phyloP scores from a whole-genome alignment of 2,888 invertebrate species.

The Leptinotarsa peninsularis region DNA sequence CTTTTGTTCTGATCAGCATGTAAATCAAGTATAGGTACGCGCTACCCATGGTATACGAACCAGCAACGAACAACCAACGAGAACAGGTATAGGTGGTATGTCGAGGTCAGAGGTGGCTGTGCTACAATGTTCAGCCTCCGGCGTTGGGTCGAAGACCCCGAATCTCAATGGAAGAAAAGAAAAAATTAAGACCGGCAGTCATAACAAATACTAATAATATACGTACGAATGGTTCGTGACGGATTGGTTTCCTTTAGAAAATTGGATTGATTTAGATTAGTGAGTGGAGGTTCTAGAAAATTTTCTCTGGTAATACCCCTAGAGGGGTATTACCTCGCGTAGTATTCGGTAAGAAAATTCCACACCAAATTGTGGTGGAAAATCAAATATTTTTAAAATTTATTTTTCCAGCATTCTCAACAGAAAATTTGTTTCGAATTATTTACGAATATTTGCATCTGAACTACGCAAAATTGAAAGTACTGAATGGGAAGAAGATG shows the following conservation, averaged over 20 bases:
- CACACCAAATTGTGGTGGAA: too few relatives aligned
- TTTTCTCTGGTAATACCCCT: too few relatives aligned
- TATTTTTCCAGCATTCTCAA: too few relatives aligned
- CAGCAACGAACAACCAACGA: slow-evolving; percentile 34
- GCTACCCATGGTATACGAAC: slow-evolving; percentile 26
- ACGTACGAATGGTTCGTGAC: slow-evolving; percentile 29
- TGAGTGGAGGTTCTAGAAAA: not conserved
- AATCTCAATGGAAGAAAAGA: slow-evolving; percentile 44
- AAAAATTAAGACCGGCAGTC: slow-evolving; percentile 48
- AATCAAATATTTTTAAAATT: too few relatives aligned
- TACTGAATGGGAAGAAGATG: too few relatives aligned
- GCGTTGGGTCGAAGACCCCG: slow-evolving; percentile 63
- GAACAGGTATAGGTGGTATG: slow-evolving; percentile 64
- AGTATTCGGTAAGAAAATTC: too few relatives aligned
- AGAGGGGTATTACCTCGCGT: too few relatives aligned
- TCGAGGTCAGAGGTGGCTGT: slow-evolving; percentile 66
- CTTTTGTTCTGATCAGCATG: slow-evolving; percentile 26
- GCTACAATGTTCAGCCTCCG: slow-evolving; percentile 63
- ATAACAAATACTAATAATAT: slow-evolving; percentile 26
- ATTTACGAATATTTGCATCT: too few relatives aligned
- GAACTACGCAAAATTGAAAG: too few relatives aligned
- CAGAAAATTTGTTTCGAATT: too few relatives aligned
- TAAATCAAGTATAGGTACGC: slow-evolving; percentile 33
- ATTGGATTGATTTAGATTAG: not conserved
- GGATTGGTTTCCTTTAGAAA: slow-evolving; percentile 15